Evolutionary conservation across 2,113 vertebrate species (phyloP).

Genomic region (Callopanchax toddi): DNA sequence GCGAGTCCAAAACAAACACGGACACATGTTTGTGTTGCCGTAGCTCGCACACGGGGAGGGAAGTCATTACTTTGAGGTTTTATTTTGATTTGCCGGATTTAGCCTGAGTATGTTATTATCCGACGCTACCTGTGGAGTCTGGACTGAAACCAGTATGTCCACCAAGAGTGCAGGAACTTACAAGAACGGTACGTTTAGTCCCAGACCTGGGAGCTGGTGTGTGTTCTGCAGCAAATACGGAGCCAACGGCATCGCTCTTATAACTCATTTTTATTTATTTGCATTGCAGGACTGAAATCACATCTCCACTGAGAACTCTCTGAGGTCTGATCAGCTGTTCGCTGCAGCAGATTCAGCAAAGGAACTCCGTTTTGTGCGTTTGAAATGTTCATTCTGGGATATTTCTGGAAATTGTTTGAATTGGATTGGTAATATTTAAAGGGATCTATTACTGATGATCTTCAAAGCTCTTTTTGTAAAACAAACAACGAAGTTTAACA

Average conservation of each 20-base stretch:
- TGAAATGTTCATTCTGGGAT: neutral
- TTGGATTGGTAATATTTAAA: no score
- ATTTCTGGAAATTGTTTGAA: neutral
- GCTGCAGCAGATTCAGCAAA: neutral
- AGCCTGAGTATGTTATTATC: neutral
- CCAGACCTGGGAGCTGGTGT: no score
- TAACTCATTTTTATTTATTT: no score
- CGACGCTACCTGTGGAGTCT: neutral
- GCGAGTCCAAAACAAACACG: conserved; percentile 31
- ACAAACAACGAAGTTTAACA: no score
- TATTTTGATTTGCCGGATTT: neutral
- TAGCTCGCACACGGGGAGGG: neutral
- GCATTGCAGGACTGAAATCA: no score
- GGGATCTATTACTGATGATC: no score
- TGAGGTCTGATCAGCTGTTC: conserved; percentile 1
- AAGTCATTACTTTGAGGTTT: conserved; percentile 1
- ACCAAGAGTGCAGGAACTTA: neutral
- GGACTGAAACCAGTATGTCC: neutral
- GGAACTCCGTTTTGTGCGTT: neutral
- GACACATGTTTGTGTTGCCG: conserved; percentile 1
- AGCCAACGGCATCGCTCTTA: no score
- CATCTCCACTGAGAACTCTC: neutral
- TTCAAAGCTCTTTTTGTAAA: no score
- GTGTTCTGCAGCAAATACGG: no score
- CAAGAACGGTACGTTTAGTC: no score